Evolutionary conservation across 2,113 vertebrate genomes (phyloP).

Genomic region (Ctenodactylus gundi): DNA sequence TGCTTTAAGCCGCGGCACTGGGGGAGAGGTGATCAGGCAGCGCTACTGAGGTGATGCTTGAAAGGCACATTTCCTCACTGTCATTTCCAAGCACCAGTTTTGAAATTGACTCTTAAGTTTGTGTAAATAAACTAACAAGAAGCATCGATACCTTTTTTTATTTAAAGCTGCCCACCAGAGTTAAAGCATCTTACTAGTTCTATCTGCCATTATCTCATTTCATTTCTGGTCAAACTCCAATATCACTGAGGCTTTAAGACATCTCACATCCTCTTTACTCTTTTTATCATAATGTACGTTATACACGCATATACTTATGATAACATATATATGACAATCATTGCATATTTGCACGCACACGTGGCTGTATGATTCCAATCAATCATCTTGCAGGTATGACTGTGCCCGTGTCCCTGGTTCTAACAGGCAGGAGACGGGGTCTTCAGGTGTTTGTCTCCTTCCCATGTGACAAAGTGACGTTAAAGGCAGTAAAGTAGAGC

Average conservation of each 20-base stretch:
- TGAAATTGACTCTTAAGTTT: background rate
- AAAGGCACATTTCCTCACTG: background rate
- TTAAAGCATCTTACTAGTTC: background rate
- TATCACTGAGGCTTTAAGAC: background rate
- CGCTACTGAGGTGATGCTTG: background rate
- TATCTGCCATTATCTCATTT: background rate
- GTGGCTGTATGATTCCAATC: background rate
- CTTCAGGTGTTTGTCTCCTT: background rate
- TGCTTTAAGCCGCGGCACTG: background rate
- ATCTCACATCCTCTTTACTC: background rate
- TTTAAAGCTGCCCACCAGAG: background rate
- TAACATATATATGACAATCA: too few species aligned
- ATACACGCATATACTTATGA: too few species aligned
- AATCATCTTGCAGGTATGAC: background rate
- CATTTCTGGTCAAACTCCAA: background rate
- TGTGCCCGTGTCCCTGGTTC: background rate
- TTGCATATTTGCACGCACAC: too few species aligned
- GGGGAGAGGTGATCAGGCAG: background rate
- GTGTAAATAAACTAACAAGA: background rate
- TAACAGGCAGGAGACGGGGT: background rate
- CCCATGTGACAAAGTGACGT: too few species aligned
- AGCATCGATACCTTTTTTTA: background rate
- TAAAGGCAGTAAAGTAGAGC: too few species aligned
- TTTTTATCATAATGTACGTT: background rate
- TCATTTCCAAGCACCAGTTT: background rate